These are phyloP conservation scores for Diogma glabrata DNA, from an alignment of 2,888 invertebrate species.

Conservation along the genomic window DNA sequence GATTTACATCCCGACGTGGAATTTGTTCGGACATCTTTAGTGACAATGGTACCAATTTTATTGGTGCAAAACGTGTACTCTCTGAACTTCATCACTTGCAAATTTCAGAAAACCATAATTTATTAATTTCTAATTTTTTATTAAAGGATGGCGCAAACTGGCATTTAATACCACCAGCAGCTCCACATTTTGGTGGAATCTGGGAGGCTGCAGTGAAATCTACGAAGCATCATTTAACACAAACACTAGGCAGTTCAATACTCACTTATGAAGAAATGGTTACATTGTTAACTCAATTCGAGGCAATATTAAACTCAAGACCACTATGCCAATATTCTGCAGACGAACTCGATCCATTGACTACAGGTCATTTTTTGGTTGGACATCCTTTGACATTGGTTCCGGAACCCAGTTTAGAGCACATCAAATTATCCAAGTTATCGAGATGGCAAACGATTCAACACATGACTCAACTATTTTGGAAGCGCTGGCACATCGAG, in stretches of 20 bases:
- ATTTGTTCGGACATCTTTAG: slow-evolving; percentile 19
- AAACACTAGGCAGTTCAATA: background rate
- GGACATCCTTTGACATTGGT: background rate
- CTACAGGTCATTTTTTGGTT: background rate
- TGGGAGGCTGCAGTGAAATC: background rate
- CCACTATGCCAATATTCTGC: background rate
- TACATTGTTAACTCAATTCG: background rate
- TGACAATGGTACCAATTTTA: slow-evolving; percentile 25
- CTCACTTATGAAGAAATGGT: background rate
- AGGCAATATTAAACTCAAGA: background rate
- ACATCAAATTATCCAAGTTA: slow-evolving; percentile 9
- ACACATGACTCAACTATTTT: slow-evolving; percentile 21
- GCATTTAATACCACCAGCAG: background rate
- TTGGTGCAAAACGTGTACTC: slow-evolving; percentile 21
- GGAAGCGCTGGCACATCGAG: slow-evolving; percentile 22
- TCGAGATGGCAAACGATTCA: slow-evolving; percentile 23
- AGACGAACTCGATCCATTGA: background rate
- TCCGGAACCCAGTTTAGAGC: slow-evolving; percentile 20
- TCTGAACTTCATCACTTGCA: no score
- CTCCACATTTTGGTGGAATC: background rate
- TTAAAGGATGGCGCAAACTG: no score
- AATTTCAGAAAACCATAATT: background rate
- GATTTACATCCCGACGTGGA: slow-evolving; percentile 23
- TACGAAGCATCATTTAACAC: background rate
- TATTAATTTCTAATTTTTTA: background rate